Conservation (phyloP, 2,113 vertebrate species). For the Ariopsis seemanni region DNA sequence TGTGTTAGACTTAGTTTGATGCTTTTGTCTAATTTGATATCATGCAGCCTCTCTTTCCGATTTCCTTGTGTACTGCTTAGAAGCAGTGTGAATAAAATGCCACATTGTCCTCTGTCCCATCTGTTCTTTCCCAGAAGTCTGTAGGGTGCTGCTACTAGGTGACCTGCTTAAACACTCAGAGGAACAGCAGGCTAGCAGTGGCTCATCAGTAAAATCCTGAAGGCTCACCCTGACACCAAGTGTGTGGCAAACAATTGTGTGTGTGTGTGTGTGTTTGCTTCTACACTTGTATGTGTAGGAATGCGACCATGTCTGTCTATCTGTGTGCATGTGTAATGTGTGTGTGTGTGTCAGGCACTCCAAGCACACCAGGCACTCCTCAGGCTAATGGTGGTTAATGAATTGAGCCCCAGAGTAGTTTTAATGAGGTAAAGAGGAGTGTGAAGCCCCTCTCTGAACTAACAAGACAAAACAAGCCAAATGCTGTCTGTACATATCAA, state of each 20-base stretch:
- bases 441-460: slow-evolving; percentile 26
- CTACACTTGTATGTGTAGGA: neutral
- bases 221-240: slow-evolving; percentile 17
- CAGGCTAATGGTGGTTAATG: slow-evolving; percentile 52
- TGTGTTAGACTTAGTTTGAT: neutral
- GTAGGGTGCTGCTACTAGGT: neutral
- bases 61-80: neutral
- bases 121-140: slow-evolving; percentile 12
- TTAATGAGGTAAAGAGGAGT: slow-evolving; percentile 42
- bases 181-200: neutral
- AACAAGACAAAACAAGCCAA: slow-evolving; percentile 5
- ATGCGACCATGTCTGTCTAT: neutral
- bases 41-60: neutral
- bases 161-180: slow-evolving; percentile 7
- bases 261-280: neutral
- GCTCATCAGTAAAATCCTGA: slow-evolving; percentile 29
- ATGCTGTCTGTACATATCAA: slow-evolving; percentile 29
- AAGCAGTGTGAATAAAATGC: neutral
- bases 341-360: slow-evolving; percentile 18
- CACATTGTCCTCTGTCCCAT: neutral
- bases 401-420: slow-evolving; percentile 31
- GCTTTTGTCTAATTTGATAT: neutral
- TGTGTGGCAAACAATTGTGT: neutral
- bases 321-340: neutral
- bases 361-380: slow-evolving; percentile 33